Evolutionary conservation across 2,113 vertebrate species (phyloP).

Genomic region (Poeciliopsis turrubarensis): DNA sequence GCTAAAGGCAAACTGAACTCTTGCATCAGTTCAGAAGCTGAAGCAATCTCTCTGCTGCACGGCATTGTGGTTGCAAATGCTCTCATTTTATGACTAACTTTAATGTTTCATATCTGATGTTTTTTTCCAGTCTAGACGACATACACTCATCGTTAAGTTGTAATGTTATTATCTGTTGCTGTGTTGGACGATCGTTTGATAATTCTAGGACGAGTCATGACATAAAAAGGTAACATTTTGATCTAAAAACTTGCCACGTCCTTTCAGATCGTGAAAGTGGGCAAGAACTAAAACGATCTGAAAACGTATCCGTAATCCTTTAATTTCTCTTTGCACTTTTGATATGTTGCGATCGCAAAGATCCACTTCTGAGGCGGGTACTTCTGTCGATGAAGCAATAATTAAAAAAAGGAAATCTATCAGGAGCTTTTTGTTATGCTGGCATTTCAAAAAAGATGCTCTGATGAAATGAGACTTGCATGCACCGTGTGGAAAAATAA

Average conservation of each 20-base stretch:
- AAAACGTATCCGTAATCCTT: background rate
- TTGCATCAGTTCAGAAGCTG: constrained; percentile 4
- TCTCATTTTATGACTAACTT: background rate
- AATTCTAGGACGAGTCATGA: background rate
- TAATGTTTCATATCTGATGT: background rate
- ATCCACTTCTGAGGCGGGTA: background rate
- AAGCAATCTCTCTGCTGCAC: background rate
- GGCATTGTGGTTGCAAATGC: background rate
- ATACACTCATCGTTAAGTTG: background rate
- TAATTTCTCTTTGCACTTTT: background rate
- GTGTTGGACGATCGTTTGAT: background rate
- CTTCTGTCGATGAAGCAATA: background rate
- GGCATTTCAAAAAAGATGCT: too few relatives aligned
- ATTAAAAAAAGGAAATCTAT: background rate
- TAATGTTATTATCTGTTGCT: background rate
- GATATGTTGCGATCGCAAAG: background rate
- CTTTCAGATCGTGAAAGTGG: background rate
- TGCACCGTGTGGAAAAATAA: background rate
- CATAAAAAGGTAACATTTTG: background rate
- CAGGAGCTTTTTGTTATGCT: too few relatives aligned
- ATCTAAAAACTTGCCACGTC: background rate
- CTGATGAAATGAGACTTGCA: too few relatives aligned
- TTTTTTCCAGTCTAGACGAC: background rate
- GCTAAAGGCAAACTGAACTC: background rate
- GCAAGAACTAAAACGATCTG: too few relatives aligned